Percentiles rank a stretch among this genome's conserved stretches.
Evolutionary conservation across 2,113 vertebrate genomes (phyloP).

Genomic region (Marmota flaviventris): DNA sequence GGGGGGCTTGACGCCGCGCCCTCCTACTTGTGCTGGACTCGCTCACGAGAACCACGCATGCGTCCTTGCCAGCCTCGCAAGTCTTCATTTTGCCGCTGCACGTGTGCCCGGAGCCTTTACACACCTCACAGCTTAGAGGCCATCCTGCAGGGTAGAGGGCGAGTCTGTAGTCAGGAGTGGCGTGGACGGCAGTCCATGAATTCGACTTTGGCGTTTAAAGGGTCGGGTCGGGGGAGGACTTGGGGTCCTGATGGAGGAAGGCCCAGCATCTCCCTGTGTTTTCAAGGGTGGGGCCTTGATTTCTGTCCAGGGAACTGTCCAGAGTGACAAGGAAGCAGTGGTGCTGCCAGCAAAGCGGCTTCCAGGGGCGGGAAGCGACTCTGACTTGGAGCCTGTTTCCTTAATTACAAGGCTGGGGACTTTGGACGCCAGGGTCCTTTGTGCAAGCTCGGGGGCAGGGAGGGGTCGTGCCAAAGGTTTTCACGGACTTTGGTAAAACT

Average conservation of each 20-base stretch:
- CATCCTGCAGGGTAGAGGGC: slow-evolving; percentile 33
- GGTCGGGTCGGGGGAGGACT: accelerated
- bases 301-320: slow-evolving; percentile 2
- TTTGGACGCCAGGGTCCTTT: slow-evolving; percentile 56
- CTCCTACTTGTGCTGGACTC: slow-evolving; percentile 74
- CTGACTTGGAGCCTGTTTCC: not conserved
- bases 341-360: slow-evolving; percentile 16
- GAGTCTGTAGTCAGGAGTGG: not conserved
- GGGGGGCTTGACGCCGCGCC: not conserved
- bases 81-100: slow-evolving; percentile 72
- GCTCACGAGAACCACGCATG: slow-evolving; percentile 69
- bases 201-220: not conserved
- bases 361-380: slow-evolving; percentile 63
- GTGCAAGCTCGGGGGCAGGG: slow-evolving; percentile 49
- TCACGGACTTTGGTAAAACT: slow-evolving; percentile 34
- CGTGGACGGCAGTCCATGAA: accelerated
- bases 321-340: not conserved
- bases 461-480: not conserved
- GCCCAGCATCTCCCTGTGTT: not conserved
- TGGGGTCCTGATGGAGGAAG: not conserved
- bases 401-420: slow-evolving; percentile 72
- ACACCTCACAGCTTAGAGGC: slow-evolving; percentile 77
- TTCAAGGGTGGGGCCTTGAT: not conserved
- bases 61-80: slow-evolving; percentile 70
- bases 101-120: slow-evolving; percentile 46